Evolutionary conservation across 2,888 invertebrate species (phyloP).

Genomic region (Aspidiotus destructor): DNA sequence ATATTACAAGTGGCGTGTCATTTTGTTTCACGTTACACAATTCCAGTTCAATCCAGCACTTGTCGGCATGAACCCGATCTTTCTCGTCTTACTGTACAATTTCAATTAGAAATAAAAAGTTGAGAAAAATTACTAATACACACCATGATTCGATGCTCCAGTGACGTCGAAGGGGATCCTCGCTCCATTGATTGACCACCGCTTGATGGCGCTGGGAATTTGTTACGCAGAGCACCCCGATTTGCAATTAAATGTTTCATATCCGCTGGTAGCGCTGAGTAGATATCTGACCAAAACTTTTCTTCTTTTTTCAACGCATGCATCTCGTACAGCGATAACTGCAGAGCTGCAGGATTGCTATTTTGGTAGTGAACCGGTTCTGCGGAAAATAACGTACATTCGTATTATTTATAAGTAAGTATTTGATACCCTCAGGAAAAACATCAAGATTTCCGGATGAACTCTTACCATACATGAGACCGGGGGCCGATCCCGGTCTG

Average conservation of each 20-base stretch:
- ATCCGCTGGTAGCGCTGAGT: slow-evolving; percentile 23
- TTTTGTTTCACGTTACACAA: too few species aligned
- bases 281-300: slow-evolving; percentile 31
- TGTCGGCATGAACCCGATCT: too few species aligned
- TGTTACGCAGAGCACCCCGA: slow-evolving; percentile 12
- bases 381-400: background rate
- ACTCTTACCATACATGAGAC: slow-evolving; percentile 27
- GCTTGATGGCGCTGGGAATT: slow-evolving; percentile 13
- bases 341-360: slow-evolving; percentile 1
- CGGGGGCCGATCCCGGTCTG: slow-evolving; percentile 28
- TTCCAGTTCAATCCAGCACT: too few species aligned
- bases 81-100: too few species aligned
- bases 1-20: too few species aligned
- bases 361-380: slow-evolving; percentile 19
- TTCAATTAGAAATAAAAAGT: background rate
- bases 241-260: slow-evolving; percentile 28
- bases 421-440: too few species aligned
- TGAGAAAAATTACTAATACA: too few species aligned
- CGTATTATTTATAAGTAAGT: background rate
- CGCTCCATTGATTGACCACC: slow-evolving; percentile 17
- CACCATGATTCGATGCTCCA: slow-evolving; percentile 24
- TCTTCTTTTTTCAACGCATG: slow-evolving; percentile 30
- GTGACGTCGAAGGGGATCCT: slow-evolving; percentile 1
- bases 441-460: background rate
- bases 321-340: slow-evolving; percentile 26